phyloP scores from a whole-genome alignment of 2,888 invertebrate genomes.

The Morpho helenor region DNA sequence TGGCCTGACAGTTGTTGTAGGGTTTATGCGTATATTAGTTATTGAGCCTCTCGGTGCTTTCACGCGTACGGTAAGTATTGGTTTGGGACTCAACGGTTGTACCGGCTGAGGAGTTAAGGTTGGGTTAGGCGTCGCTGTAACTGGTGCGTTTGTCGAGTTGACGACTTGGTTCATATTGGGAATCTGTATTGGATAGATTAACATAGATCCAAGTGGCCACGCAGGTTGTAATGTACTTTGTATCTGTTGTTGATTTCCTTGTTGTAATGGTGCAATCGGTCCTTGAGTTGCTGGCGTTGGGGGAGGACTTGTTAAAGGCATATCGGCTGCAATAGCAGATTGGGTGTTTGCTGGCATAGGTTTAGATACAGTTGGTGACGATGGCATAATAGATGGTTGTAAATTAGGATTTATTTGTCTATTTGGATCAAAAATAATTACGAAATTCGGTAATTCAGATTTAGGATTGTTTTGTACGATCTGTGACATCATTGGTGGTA shows the following conservation, averaged over 20 bases:
- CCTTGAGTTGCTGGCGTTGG: conserved; percentile 6
- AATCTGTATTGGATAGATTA: conserved; percentile 15
- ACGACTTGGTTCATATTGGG: conserved; percentile 6
- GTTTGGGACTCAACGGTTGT: conserved; percentile 17
- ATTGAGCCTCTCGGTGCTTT: conserved; percentile 54
- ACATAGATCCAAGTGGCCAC: conserved; percentile 6
- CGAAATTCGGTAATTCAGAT: conserved; percentile 12
- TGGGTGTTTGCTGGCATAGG: background rate
- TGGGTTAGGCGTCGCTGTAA: conserved; percentile 11
- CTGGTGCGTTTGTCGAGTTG: background rate
- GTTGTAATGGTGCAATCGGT: conserved; percentile 1
- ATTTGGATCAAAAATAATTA: conserved; percentile 20
- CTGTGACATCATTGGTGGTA: conserved; percentile 19
- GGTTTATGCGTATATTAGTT: conserved; percentile 55
- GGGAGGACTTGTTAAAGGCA: conserved; percentile 2
- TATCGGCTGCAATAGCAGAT: background rate
- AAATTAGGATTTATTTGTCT: conserved; percentile 9
- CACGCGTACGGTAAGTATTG: conserved; percentile 52
- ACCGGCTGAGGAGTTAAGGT: conserved; percentile 12
- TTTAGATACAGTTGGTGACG: conserved; percentile 4
- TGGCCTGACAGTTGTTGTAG: conserved; percentile 43
- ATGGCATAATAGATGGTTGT: conserved; percentile 13
- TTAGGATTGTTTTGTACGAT: conserved; percentile 11
- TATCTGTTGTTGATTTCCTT: conserved; percentile 1
- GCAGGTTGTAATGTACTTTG: background rate